Percentiles rank a stretch among this genome's conserved stretches.
These are phyloP conservation scores for Morpho achilles DNA, from an alignment of 2,888 invertebrate species.

Conservation along the genomic window DNA sequence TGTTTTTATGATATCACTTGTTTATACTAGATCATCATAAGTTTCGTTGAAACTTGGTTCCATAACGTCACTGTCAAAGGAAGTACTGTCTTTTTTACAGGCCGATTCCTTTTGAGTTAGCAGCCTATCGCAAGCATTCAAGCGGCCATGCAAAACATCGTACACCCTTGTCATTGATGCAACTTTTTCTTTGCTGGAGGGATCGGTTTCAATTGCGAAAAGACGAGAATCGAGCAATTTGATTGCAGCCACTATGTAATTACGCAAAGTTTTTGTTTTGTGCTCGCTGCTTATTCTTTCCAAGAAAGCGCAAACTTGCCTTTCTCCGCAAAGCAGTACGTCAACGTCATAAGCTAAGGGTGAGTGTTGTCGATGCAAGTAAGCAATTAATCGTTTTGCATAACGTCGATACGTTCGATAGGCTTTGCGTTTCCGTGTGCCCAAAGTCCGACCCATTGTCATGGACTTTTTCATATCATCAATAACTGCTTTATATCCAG, in stretches of 20 bases:
- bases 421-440: slow-evolving; percentile 67
- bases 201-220: slow-evolving; percentile 73
- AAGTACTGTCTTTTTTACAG: slow-evolving; percentile 42
- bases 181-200: slow-evolving; percentile 72
- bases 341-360: slow-evolving; percentile 74
- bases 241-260: slow-evolving; percentile 73
- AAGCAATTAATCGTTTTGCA: slow-evolving; percentile 69
- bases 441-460: slow-evolving; percentile 70
- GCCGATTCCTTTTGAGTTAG: slow-evolving; percentile 56
- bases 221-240: slow-evolving; percentile 70
- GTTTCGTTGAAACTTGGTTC: slow-evolving; percentile 61
- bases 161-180: slow-evolving; percentile 73
- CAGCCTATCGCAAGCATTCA: slow-evolving; percentile 67
- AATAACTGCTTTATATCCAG: slow-evolving; percentile 76
- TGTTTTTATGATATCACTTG: slow-evolving; percentile 6
- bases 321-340: slow-evolving; percentile 67
- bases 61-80: slow-evolving; percentile 59
- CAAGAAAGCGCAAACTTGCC: slow-evolving; percentile 69
- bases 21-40: slow-evolving; percentile 58
- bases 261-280: slow-evolving; percentile 70
- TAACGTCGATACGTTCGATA: slow-evolving; percentile 72
- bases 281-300: slow-evolving; percentile 70
- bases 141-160: slow-evolving; percentile 61
- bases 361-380: slow-evolving; percentile 70
- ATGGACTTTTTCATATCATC: slow-evolving; percentile 78